These are phyloP conservation scores for Macroteleia sp. DNA, from an alignment of 2,888 invertebrate genomes.

Conservation along the genomic window DNA sequence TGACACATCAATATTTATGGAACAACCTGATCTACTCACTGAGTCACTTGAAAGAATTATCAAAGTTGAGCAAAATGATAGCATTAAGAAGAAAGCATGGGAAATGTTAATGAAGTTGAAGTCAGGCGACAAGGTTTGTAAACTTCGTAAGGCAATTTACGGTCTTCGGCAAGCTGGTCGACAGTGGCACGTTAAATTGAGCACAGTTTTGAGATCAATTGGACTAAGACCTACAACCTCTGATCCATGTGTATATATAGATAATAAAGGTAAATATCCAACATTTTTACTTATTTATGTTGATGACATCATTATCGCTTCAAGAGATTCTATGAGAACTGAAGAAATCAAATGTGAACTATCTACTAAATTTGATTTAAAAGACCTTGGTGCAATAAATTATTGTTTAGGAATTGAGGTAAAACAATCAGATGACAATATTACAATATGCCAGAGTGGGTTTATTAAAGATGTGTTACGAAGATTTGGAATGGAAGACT, in stretches of 20 bases:
- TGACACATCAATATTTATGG: conserved; percentile 56
- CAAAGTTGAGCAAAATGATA: neutral
- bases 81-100: conserved; percentile 14
- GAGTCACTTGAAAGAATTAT: conserved; percentile 8
- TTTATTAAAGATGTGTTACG: conserved; percentile 68
- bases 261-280: neutral
- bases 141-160: conserved; percentile 22
- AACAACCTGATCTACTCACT: conserved; percentile 40
- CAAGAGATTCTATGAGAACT: conserved; percentile 45
- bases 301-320: conserved; percentile 69
- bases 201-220: neutral
- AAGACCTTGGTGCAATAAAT: conserved; percentile 53
- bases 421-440: conserved; percentile 12
- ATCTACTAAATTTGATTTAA: neutral
- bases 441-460: conserved; percentile 58
- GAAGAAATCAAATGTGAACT: conserved; percentile 42
- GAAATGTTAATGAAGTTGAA: conserved; percentile 3
- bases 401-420: conserved; percentile 70
- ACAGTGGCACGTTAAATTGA: conserved; percentile 20
- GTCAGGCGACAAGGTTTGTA: conserved; percentile 45
- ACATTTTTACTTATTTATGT: conserved; percentile 65
- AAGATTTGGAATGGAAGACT: conserved; percentile 70
- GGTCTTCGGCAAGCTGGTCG: conserved; percentile 38
- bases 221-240: conserved; percentile 1
- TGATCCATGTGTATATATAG: conserved; percentile 11